phyloP scores from a whole-genome alignment of 2,113 vertebrate species.

The Columbina picui region DNA sequence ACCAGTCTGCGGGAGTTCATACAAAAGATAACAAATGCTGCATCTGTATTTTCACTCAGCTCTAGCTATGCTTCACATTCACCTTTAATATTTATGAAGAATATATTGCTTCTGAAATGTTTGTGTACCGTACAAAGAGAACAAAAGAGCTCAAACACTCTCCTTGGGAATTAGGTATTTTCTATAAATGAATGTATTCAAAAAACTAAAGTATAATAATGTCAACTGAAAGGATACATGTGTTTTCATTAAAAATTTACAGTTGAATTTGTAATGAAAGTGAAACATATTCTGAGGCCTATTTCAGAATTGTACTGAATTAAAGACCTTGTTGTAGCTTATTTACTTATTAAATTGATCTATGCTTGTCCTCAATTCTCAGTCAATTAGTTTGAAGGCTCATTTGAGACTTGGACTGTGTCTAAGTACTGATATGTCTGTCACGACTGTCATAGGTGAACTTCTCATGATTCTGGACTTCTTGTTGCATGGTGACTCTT shows the following conservation, averaged over 20 bases:
- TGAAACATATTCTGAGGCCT: background rate
- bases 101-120: constrained; percentile 11
- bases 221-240: background rate
- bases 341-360: constrained; percentile 9
- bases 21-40: background rate
- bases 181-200: background rate
- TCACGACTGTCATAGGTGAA: background rate
- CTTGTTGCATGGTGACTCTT: background rate
- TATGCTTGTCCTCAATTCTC: background rate
- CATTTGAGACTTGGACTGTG: background rate
- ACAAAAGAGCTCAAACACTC: background rate
- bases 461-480: background rate
- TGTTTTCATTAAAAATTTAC: constrained; percentile 44
- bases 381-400: background rate
- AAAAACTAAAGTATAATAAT: background rate
- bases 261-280: constrained; percentile 6
- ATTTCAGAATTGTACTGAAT: background rate
- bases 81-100: constrained; percentile 34
- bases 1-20: background rate
- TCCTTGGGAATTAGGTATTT: background rate
- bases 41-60: background rate
- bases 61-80: background rate
- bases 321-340: background rate
- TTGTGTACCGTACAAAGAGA: background rate
- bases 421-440: background rate